A percentile compares a stretch with the other conserved stretches of the same genome.
Conservation (phyloP, 2,888 invertebrate species). For the Leucoma salicis region DNA sequence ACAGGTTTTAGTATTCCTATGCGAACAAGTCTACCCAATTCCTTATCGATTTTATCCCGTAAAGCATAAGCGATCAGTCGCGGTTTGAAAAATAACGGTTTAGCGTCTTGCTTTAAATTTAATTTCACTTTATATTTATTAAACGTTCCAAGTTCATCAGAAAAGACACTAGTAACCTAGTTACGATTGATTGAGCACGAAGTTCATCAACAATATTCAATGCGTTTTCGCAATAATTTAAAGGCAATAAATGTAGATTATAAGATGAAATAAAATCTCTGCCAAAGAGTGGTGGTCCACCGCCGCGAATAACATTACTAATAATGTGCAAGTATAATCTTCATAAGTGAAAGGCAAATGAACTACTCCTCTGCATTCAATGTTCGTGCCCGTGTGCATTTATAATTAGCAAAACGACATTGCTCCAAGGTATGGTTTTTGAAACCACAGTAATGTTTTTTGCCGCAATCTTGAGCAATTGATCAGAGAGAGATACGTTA, state of each 20-base stretch:
- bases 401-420: not conserved
- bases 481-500: not conserved
- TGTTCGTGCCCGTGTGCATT: not conserved
- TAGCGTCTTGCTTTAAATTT: not conserved
- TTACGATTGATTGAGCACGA: not conserved
- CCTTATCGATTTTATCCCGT: conserved; percentile 2
- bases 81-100: conserved; percentile 8
- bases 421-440: not conserved
- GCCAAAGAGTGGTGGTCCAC: conserved; percentile 10
- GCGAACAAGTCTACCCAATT: conserved; percentile 3
- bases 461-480: too few species aligned
- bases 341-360: not conserved
- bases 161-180: conserved; percentile 1
- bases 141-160: not conserved
- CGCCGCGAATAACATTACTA: conserved; percentile 4
- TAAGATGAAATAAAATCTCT: conserved; percentile 7
- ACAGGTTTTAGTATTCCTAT: conserved; percentile 9
- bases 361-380: not conserved
- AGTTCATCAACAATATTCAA: not conserved
- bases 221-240: not conserved
- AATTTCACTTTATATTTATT: conserved; percentile 1
- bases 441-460: not conserved
- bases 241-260: not conserved
- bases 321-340: not conserved
- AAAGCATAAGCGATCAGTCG: conserved; percentile 8